A percentile compares a stretch with the other conserved stretches of the same genome.
These are phyloP conservation scores for Anas bernieri DNA, from an alignment of 2,797 vertebrate species.

Conservation along the genomic window DNA sequence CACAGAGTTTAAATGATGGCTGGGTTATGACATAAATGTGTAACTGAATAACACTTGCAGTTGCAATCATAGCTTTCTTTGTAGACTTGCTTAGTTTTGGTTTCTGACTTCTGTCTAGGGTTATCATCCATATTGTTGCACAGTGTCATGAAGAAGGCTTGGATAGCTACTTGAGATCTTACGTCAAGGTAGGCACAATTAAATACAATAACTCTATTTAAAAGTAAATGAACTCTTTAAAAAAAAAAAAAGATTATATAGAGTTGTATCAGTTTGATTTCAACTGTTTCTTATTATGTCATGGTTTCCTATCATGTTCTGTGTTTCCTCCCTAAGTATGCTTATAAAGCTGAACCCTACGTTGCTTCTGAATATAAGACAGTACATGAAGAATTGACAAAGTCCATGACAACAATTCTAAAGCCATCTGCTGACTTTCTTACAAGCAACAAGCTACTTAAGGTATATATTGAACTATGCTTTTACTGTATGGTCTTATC, in stretches of 20 bases:
- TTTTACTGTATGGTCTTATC: neutral
- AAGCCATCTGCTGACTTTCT: slow-evolving; percentile 98
- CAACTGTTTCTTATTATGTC: neutral
- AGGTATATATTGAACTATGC: slow-evolving; percentile 79
- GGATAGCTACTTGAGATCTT: slow-evolving; percentile 94
- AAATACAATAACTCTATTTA: neutral
- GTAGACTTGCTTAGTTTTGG: slow-evolving; percentile 31
- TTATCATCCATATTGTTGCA: slow-evolving; percentile 96
- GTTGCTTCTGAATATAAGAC: slow-evolving; percentile 84
- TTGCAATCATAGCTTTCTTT: slow-evolving; percentile 16
- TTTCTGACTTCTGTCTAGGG: slow-evolving; percentile 80
- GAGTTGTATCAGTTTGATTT: neutral
- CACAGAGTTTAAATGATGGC: neutral
- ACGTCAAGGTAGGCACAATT: slow-evolving; percentile 87
- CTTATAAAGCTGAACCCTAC: slow-evolving; percentile 91
- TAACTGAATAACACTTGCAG: neutral
- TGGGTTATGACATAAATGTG: neutral
- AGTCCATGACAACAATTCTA: slow-evolving; percentile 96
- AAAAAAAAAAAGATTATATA: neutral
- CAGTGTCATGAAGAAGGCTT: slow-evolving; percentile 97
- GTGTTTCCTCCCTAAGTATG: slow-evolving; percentile 82
- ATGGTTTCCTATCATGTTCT: neutral
- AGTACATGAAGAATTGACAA: slow-evolving; percentile 94
- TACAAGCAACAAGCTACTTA: slow-evolving; percentile 97
- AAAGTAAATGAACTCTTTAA: neutral